Evolutionary conservation across 2,113 vertebrate species (phyloP).

Genomic region (Emydura subglobosa): DNA sequence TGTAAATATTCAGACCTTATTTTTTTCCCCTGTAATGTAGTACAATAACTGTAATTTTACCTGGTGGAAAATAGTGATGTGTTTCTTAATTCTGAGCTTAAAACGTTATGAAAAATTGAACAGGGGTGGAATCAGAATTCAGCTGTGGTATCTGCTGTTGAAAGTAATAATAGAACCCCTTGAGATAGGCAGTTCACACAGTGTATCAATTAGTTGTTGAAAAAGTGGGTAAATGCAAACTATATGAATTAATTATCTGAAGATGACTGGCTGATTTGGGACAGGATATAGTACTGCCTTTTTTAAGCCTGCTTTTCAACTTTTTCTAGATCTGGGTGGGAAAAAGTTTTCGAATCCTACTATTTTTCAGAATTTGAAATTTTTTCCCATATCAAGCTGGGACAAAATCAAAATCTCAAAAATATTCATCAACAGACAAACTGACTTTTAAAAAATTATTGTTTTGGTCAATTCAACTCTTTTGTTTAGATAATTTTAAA

Average conservation of each 20-base stretch:
- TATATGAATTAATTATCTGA: conserved; percentile 29
- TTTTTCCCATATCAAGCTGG: too few relatives aligned
- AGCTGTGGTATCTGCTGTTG: conserved; percentile 45
- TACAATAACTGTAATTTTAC: conserved; percentile 69
- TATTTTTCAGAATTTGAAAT: background rate
- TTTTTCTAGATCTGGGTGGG: background rate
- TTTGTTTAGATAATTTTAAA: background rate
- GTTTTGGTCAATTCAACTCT: too few relatives aligned
- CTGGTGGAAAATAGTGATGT: conserved; percentile 48
- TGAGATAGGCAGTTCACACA: conserved; percentile 41
- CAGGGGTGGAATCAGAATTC: conserved; percentile 40
- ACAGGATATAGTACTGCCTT: conserved; percentile 12
- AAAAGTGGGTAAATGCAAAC: conserved; percentile 21
- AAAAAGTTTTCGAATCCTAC: background rate
- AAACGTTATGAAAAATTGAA: conserved; percentile 35
- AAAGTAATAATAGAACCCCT: conserved; percentile 37
- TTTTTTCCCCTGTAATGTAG: conserved; percentile 15
- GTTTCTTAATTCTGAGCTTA: conserved; percentile 45
- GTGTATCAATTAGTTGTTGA: conserved; percentile 42
- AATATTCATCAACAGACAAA: background rate
- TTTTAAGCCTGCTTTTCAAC: background rate
- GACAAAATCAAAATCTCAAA: background rate
- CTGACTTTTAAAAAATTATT: too few relatives aligned
- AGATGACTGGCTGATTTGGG: conserved; percentile 20
- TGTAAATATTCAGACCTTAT: conserved; percentile 36